Base-by-base conservation (phyloP, 1,140 invertebrate genomes). In the Drosophila miranda region DNA sequence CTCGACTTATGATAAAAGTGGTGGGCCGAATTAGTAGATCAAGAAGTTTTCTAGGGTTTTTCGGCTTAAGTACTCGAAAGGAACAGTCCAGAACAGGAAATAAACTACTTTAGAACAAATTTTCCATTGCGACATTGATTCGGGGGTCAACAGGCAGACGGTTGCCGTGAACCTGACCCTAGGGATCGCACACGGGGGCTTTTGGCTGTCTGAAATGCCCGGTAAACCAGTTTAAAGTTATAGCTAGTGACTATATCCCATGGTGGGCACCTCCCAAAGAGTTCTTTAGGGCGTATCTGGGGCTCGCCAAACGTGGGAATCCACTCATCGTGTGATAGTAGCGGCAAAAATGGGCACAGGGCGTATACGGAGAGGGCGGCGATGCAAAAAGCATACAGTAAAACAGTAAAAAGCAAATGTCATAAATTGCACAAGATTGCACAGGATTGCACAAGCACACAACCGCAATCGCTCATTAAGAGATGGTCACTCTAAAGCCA, bases 391-490 rank as follows among this genome's bases (percentile, higher is more conserved):
- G 42, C 14, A 45, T 48, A 26, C 53, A 44, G 48, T 34, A 26
- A 59, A 42, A 69, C 44, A 23, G 48, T 73, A 59, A 72, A 83
- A 80, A 75, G 38, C 44, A 52, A 62, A 57, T 46, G 41, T 59
- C 57, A 83, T 78, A 19, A 19, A 19, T 19, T 19, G 19, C 19
- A 19, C 1, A 19, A 78, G 71, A 78, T 82, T 75, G 19, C 19
- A 19, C 1, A 19, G 75, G 71, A 78, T 82, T 75, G 80, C 80
- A 79, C 67, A 79, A 71, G 42, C 19, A 57, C 26, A 46, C 30
- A 64, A 79, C 57, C 69, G 61, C 70, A 75, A 70, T 48, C 34
- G 63, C 75, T 68, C 62, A 84, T 78, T 82, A 59, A 70, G 49
- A 70, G 69, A 78, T 42, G 59, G 59, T 61, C 55, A 55, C 26